Conservation (phyloP, 2,797 vertebrate genomes). For the Buceros bicornis region DNA sequence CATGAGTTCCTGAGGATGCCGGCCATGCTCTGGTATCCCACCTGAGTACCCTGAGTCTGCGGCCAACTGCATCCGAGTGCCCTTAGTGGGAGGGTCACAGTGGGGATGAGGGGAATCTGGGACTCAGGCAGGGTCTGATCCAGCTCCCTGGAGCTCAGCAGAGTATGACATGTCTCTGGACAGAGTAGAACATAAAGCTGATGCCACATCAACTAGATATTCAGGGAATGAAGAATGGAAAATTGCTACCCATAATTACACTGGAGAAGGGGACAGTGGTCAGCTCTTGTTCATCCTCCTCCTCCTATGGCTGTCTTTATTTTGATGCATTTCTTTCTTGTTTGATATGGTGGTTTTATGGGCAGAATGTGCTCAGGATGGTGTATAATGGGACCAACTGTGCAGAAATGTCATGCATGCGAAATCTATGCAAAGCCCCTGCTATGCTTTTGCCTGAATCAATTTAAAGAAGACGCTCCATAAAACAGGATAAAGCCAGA, state of each 20-base stretch:
- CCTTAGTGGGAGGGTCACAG: neutral
- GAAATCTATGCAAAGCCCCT: slow-evolving; percentile 76
- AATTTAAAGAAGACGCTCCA: slow-evolving; percentile 75
- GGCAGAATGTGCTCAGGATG: slow-evolving; percentile 66
- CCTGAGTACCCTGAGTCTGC: rapidly evolving
- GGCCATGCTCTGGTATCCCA: neutral
- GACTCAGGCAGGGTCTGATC: neutral
- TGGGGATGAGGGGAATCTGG: neutral
- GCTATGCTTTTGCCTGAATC: slow-evolving; percentile 73
- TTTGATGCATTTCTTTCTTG: slow-evolving; percentile 12
- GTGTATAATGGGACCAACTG: slow-evolving; percentile 75
- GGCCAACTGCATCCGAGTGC: rapidly evolving
- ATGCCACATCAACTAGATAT: neutral
- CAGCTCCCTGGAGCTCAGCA: neutral
- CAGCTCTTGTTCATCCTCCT: neutral
- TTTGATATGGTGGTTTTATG: slow-evolving; percentile 50
- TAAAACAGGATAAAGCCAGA: slow-evolving; percentile 79
- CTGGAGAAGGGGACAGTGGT: neutral
- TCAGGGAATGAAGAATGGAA: neutral
- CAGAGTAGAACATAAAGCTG: neutral
- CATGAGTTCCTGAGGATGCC: neutral
- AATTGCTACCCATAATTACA: neutral
- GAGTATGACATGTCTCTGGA: neutral
- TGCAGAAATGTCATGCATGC: slow-evolving; percentile 79
- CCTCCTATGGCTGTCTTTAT: neutral